Evolutionary conservation across 2,113 vertebrate species (phyloP), one percentile per base, ranked within the genome.

Genomic region (Phoxinus phoxinus): DNA sequence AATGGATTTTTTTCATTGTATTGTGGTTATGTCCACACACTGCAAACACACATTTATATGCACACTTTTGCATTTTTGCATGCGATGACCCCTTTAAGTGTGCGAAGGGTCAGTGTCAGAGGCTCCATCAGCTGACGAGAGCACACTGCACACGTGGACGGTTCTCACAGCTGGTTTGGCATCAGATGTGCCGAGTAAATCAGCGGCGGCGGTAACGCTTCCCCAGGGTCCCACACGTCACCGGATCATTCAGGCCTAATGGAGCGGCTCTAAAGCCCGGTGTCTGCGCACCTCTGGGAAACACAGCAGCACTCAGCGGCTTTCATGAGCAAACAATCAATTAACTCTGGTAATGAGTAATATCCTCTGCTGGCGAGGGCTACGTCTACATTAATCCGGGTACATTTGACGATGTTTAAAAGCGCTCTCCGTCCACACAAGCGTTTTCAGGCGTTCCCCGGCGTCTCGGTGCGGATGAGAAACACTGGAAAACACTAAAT

Each of bases 221-320:
- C 96, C 94, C 94, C 85, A 90, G 96, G 95, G 96, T 95, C 93
- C 94, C 90, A 95, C 95, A 96, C 93, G 95, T 97, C 96, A 96
- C 95, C 94, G 93, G 93, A 95, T 95, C 95, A 96, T 97, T 96
- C 95, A 95, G 93, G 91, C 93, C 95, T 96, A 96, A 97, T 97
- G 96, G 95, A 97, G 95, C 95, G 93, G 94, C 92, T 90, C 90
- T 87, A 6, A 87, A 87, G 85, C 86, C 11, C 59, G 27, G 72
- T 25, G 79, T 71, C 30, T 46, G 30, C 4, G 71, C 53, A 15
- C 58, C 77, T 35, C 56, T 7, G 81, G 83, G 76, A 83, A 74
- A 15, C 58, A 30, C 30, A 4, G 67, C 53, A 88, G 74, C 82
- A 91, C 87, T 35, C 73, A 89, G 81, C 67, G 83, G 81, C 86